Conservation (phyloP, 2,113 vertebrate species). For the Pongo pygmaeus region DNA sequence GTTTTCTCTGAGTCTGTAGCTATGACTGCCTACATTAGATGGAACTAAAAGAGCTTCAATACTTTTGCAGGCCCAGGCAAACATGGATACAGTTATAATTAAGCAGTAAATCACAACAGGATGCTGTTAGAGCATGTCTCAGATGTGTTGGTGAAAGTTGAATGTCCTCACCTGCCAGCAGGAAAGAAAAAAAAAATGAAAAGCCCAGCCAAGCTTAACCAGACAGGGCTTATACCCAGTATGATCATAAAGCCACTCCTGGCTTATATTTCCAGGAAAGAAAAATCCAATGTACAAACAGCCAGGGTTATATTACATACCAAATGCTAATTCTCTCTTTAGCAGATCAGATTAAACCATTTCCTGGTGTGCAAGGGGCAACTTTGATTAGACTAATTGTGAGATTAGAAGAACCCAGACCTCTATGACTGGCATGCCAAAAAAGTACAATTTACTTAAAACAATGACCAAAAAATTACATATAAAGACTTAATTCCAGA, state of each 20-base stretch:
- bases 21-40: background rate
- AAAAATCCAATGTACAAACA: background rate
- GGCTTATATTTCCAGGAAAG: slow-evolving; percentile 9
- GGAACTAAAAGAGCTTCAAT: background rate
- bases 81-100: background rate
- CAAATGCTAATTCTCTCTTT: background rate
- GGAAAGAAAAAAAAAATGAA: background rate
- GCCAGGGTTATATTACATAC: background rate
- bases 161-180: background rate
- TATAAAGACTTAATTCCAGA: background rate
- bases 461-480: background rate
- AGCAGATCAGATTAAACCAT: background rate
- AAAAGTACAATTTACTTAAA: background rate
- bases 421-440: background rate
- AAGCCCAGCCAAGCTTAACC: background rate
- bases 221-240: background rate
- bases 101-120: slow-evolving; percentile 53
- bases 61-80: slow-evolving; percentile 42
- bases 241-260: slow-evolving; percentile 9
- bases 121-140: slow-evolving; percentile 27
- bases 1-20: background rate
- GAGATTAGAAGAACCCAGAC: background rate
- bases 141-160: background rate
- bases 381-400: background rate
- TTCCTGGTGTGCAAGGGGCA: background rate